phyloP scores from a whole-genome alignment of 1,140 invertebrate species.

The Drosophila nebulosa region DNA sequence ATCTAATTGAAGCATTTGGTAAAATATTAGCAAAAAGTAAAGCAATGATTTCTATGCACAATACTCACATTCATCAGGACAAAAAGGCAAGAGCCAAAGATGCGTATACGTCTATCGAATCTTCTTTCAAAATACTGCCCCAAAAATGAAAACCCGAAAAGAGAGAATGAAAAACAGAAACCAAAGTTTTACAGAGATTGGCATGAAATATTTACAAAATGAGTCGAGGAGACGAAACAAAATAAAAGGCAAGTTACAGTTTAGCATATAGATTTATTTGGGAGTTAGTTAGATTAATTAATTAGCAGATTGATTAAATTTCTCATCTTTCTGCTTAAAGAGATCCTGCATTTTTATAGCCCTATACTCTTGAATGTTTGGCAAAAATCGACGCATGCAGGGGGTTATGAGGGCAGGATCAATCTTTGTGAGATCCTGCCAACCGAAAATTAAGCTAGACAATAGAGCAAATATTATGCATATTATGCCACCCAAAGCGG shows the following conservation, averaged over 20 bases:
- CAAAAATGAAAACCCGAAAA: too few species aligned
- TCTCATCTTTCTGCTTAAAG: constrained; percentile 30
- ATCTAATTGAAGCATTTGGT: constrained; percentile 75
- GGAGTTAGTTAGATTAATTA: neutral
- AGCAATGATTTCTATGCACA: too few species aligned
- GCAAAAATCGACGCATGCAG: constrained; percentile 63
- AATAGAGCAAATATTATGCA: constrained; percentile 42
- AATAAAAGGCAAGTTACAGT: constrained; percentile 25
- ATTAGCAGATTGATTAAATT: neutral
- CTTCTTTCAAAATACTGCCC: constrained; percentile 89
- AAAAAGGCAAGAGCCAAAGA: constrained; percentile 88
- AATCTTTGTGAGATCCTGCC: constrained; percentile 54
- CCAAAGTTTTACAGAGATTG: constrained; percentile 3
- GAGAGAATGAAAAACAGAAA: constrained; percentile 15
- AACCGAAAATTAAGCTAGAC: constrained; percentile 43
- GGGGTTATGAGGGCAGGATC: constrained; percentile 63
- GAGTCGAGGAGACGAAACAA: neutral
- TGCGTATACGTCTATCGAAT: constrained; percentile 87
- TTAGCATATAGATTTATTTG: neutral
- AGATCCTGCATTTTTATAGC: constrained; percentile 6
- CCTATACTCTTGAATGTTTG: constrained; percentile 39
- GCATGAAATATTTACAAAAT: constrained; percentile 27
- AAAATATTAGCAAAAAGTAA: too few species aligned
- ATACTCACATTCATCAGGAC: constrained; percentile 86
- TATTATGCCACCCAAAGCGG: constrained; percentile 49